A percentile compares a stretch with the other conserved stretches of the same genome.
These are phyloP conservation scores for Hemiprocne comata DNA, from an alignment of 2,113 vertebrate species.

Conservation along the genomic window DNA sequence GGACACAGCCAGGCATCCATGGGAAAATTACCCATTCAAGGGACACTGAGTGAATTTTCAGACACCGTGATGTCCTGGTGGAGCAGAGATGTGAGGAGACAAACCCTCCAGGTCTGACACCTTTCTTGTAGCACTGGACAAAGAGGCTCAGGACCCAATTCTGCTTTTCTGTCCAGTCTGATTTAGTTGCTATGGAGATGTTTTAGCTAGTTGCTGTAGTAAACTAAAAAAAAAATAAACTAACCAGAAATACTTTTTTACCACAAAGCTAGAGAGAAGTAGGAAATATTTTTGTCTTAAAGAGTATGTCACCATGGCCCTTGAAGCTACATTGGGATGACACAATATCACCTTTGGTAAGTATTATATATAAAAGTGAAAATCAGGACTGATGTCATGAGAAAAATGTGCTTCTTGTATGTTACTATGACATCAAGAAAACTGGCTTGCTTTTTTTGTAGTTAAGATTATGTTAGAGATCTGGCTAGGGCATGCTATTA, in stretches of 20 bases:
- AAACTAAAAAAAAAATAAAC: neutral
- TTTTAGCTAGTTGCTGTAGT: neutral
- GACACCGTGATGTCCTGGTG: accelerated
- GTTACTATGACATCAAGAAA: neutral
- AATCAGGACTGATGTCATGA: neutral
- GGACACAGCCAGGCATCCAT: neutral
- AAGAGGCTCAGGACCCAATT: neutral
- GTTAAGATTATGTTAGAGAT: neutral
- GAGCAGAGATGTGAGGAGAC: neutral
- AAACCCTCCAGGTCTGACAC: neutral
- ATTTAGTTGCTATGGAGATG: neutral
- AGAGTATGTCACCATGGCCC: neutral
- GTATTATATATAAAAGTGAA: neutral
- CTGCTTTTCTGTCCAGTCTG: neutral
- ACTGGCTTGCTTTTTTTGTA: neutral
- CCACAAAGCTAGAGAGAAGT: neutral
- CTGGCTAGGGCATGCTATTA: neutral
- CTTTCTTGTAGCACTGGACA: neutral
- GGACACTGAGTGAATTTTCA: neutral
- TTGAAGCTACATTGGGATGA: neutral
- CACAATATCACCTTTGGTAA: neutral
- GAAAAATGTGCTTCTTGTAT: neutral
- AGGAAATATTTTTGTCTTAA: neutral
- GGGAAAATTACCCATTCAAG: neutral
- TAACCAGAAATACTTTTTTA: neutral